A percentile compares a stretch with the other conserved stretches of the same genome.
Evolutionary conservation across 2,797 vertebrate species (phyloP).

Genomic region (Artibeus lituratus): DNA sequence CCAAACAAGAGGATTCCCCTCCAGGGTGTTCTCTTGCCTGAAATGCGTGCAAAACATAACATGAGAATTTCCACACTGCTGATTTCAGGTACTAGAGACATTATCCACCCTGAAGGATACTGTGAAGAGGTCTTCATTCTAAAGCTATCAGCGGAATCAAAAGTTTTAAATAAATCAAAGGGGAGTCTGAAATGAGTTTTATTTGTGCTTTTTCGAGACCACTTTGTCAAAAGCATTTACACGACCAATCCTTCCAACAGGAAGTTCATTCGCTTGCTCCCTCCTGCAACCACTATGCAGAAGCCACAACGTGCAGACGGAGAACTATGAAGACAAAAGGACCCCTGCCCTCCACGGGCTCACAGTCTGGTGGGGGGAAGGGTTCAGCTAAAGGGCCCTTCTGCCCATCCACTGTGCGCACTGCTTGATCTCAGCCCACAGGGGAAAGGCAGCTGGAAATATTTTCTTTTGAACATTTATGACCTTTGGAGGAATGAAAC

Average conservation of each 20-base stretch:
- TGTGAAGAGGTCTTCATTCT: not conserved
- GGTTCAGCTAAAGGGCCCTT: not conserved
- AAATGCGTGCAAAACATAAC: conserved; percentile 40
- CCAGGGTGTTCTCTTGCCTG: conserved; percentile 99
- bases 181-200: not conserved
- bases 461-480: not conserved
- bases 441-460: not conserved
- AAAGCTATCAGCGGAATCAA: not conserved
- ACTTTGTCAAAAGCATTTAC: not conserved
- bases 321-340: not conserved
- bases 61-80: conserved; percentile 19
- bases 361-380: not conserved
- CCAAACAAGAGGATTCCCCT: conserved; percentile 97
- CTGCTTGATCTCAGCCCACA: not conserved
- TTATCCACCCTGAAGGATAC: not conserved
- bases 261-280: not conserved
- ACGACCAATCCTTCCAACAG: not conserved
- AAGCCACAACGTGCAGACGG: not conserved
- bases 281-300: not conserved
- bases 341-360: not conserved
- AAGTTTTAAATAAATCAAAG: not conserved
- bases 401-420: not conserved
- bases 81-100: not conserved
- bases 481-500: not conserved
- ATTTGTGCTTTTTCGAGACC: not conserved